Evolutionary conservation across 2,113 vertebrate species (phyloP).

Genomic region (Chloebia gouldiae): DNA sequence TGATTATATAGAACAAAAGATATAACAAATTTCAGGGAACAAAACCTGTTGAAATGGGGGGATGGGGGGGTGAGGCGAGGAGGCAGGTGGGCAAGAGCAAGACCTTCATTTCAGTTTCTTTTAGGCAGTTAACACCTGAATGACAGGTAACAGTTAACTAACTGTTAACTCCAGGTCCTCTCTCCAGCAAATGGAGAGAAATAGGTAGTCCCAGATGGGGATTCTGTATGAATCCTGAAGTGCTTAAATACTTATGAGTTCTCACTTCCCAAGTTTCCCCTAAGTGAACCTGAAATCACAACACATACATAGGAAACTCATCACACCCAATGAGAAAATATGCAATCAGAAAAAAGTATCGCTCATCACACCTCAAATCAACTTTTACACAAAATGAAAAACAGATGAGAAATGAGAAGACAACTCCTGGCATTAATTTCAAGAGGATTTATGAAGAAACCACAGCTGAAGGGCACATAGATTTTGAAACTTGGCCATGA

Average conservation of each 20-base stretch:
- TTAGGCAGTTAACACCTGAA: background rate
- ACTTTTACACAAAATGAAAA: background rate
- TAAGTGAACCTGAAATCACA: background rate
- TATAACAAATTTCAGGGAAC: background rate
- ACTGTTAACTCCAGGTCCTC: background rate
- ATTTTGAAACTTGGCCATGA: background rate
- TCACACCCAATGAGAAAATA: background rate
- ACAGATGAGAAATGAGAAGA: background rate
- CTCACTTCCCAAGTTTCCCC: background rate
- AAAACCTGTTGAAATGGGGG: background rate
- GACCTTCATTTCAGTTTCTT: background rate
- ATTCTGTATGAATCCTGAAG: background rate
- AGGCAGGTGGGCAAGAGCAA: background rate
- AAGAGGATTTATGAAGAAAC: background rate
- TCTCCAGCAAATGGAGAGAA: background rate
- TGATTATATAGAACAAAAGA: background rate
- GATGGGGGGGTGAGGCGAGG: accelerated
- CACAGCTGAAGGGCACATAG: background rate
- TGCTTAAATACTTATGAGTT: background rate
- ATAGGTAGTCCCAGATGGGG: background rate
- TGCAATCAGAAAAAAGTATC: background rate
- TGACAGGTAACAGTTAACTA: background rate
- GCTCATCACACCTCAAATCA: background rate
- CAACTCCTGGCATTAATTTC: background rate
- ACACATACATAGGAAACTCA: background rate